A percentile compares a stretch with the other conserved stretches of the same genome.
These are phyloP conservation scores for Phalloptychus januarius DNA, from an alignment of 2,797 vertebrate genomes.

Conservation along the genomic window DNA sequence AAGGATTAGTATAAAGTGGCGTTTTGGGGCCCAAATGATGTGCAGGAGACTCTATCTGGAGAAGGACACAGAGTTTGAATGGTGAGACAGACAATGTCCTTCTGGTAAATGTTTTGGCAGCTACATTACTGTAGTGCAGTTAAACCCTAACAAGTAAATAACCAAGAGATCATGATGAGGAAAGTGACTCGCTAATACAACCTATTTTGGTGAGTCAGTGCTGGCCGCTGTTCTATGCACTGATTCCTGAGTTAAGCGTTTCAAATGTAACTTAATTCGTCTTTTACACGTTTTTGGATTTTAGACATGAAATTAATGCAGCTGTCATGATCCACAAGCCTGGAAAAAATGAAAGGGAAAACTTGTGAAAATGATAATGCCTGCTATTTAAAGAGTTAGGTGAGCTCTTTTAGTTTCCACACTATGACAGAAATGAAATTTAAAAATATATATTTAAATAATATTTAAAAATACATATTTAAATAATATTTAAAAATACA, in stretches of 20 bases:
- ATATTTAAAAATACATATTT: not conserved
- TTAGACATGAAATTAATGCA: not conserved
- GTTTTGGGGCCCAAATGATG: not conserved
- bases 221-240: not conserved
- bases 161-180: not conserved
- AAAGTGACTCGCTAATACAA: not conserved
- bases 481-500: not conserved
- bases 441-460: not conserved
- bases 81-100: not conserved
- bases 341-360: not conserved
- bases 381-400: not conserved
- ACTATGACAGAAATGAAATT: not conserved
- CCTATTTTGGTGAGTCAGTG: not conserved
- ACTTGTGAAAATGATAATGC: not conserved
- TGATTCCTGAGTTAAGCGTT: not conserved
- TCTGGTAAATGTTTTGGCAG: not conserved
- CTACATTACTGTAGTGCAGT: not conserved
- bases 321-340: not conserved
- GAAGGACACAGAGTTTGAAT: not conserved
- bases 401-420: not conserved
- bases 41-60: not conserved
- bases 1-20: not conserved
- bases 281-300: not conserved
- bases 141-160: conserved; percentile 6
- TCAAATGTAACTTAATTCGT: not conserved